Base-by-base conservation (phyloP, 2,113 vertebrate species). In the Scomber japonicus region DNA sequence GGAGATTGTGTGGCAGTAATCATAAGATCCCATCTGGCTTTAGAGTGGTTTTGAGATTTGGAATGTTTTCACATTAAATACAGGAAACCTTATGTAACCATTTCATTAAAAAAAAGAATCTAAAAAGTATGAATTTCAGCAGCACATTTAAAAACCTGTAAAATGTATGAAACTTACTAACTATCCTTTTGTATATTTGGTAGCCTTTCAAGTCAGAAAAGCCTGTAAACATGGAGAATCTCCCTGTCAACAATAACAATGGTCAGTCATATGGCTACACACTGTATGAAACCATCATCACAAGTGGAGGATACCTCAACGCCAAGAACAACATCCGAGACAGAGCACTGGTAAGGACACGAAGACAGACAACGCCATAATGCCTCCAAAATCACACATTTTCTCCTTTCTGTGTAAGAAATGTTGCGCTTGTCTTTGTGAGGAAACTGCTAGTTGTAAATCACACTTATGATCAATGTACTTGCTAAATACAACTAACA, bases 191-290 rank as follows among this genome's bases (percentile, higher is more conserved):
- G 48, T 57, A 62, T 64, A 4, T 76, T 51, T 4, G 69, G 13
- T 44, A 97, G 97, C 95, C 96, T 7, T 17, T 95, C 0, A 94
- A 88, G 67, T 96, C 94, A 0, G 95, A 95, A 50, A 40, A 60
- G 2, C 96, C 96, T 0, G 45, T 97, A 56, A 98, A 96, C 89
- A 97, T 97, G 96, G 97, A 98, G 91, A 97, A 96, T 2, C 91
- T 98, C 50, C 95, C 91, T 0, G 84, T 97, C 5, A 97, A 97
- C 0, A 84, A 95, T 0, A 94, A 94, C 48, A 95, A 94, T 0
- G 97, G 97, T 11, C 97, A 98, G 91, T 93, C 96, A 0, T 96
- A 95, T 0, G 97, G 96, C 0, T 98, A 97, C 10, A 95, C 94
- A 0, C 93, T 98, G 17, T 98, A 97, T 0, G 96, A 97, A 94